phyloP scores from a whole-genome alignment of 2,113 vertebrate species.

The Macquaria australasica region DNA sequence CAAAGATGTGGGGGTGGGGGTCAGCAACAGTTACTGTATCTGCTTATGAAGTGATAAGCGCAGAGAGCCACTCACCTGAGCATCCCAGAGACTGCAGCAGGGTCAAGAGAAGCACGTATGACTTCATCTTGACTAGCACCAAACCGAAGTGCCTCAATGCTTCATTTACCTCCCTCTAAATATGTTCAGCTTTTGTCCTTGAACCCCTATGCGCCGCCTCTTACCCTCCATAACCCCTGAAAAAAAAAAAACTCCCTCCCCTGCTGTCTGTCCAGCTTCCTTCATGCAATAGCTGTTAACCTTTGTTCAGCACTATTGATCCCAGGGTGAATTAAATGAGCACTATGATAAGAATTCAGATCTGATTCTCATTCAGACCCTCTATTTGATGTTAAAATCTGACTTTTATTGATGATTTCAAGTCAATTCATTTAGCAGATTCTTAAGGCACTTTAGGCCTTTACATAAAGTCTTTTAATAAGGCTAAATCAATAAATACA shows the following conservation, averaged over 20 bases:
- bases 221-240: conserved; percentile 43
- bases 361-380: neutral
- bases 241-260: neutral
- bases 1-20: neutral
- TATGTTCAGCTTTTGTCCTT: neutral
- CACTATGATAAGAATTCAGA: neutral
- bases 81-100: conserved; percentile 69
- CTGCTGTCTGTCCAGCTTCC: neutral
- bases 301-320: conserved; percentile 58
- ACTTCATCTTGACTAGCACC: conserved; percentile 65
- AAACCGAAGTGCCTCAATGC: neutral
- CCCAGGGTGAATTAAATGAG: neutral
- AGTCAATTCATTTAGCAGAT: neutral
- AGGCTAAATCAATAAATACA: neutral
- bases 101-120: conserved; percentile 36
- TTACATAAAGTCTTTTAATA: neutral
- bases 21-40: neutral
- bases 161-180: conserved; percentile 35
- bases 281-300: neutral
- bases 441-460: neutral
- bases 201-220: neutral
- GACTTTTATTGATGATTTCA: neutral
- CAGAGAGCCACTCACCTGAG: conserved; percentile 65
- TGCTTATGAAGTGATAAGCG: fast-evolving
- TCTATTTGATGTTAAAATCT: neutral